Evolutionary conservation across 2,113 vertebrate genomes (phyloP).

Genomic region (Diphyllodes magnificus): DNA sequence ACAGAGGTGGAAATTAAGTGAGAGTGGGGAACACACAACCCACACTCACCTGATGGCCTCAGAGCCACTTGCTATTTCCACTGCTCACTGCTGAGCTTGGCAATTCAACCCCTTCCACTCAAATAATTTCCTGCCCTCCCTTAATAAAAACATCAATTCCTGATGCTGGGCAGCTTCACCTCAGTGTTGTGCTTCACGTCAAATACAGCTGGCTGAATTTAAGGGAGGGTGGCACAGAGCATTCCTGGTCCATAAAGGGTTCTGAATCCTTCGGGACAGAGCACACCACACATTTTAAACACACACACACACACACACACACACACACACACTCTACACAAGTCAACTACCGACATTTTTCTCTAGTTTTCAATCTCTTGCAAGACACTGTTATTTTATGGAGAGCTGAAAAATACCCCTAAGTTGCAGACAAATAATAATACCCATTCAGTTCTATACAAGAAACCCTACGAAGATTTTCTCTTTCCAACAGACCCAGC

Average conservation of each 20-base stretch:
- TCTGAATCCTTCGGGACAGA: not conserved
- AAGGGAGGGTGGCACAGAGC: not conserved
- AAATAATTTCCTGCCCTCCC: not conserved
- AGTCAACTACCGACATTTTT: not conserved
- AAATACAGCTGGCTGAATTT: not conserved
- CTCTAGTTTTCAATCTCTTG: not conserved
- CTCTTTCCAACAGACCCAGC: conserved; percentile 1
- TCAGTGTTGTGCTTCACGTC: not conserved
- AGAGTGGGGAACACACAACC: not conserved
- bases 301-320: not conserved
- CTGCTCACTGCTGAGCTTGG: not conserved
- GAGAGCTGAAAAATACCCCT: not conserved
- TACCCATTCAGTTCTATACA: not conserved
- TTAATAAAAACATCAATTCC: not conserved
- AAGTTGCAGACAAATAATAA: conserved; percentile 40
- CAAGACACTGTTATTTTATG: conserved; percentile 32
- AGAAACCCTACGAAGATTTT: not conserved
- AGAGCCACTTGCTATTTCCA: not conserved
- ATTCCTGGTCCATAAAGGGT: not conserved
- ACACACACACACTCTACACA: not conserved
- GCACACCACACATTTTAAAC: not conserved
- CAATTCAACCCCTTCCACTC: not conserved
- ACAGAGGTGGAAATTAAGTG: not conserved
- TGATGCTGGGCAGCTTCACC: not conserved
- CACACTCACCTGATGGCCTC: not conserved